Evolutionary conservation across 1,140 invertebrate genomes (phyloP), one percentile per base, ranked within the genome.

Genomic region (Polyergus mexicanus): DNA sequence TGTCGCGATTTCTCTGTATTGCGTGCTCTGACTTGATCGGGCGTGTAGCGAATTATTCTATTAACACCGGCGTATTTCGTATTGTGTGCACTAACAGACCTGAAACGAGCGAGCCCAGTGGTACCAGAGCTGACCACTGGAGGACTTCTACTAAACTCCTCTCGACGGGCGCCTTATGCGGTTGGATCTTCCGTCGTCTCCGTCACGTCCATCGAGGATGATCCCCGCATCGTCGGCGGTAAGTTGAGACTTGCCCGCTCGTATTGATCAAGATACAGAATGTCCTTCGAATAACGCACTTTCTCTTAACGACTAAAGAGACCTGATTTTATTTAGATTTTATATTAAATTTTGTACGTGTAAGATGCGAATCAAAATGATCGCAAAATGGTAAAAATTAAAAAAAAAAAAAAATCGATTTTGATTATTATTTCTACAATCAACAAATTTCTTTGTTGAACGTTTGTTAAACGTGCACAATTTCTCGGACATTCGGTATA

Each of bases 191-290:
- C 95, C 47, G 92, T 95, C 89, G 87, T 94, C 68, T 95, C 94
- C 76, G 92, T 95, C 86, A 94, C 93, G 75, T 95, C 95, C 87
- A 94, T 95, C 76, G 95, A 96, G 91, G 95, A 96, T 93, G 95
- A 96, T 93, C 95, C 95, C 90, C 95, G 95, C 87, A 95, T 96
- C 87, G 94, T 96, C 86, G 95, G 95, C 93, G 95, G 95, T 96
- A 94, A 95, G 93, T 95, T 56, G 77, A 86, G 47, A 81, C 16
- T 6, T 76, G 68, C 51, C 41, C 47, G 58, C 69, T 78, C 60
- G 78, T 68, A 83, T 66, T 78, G 80, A 66, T 68, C 47, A 28
- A 81, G 25, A 58, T 25, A 38, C 44, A 72, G 51, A 41, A 68
- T 81, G 28, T 83, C 38, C 25, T 74, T n/a, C 13, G 25, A 83